These are phyloP conservation scores for Mongoloraphidia duomilia DNA, from an alignment of 2,888 invertebrate species.

Conservation along the genomic window DNA sequence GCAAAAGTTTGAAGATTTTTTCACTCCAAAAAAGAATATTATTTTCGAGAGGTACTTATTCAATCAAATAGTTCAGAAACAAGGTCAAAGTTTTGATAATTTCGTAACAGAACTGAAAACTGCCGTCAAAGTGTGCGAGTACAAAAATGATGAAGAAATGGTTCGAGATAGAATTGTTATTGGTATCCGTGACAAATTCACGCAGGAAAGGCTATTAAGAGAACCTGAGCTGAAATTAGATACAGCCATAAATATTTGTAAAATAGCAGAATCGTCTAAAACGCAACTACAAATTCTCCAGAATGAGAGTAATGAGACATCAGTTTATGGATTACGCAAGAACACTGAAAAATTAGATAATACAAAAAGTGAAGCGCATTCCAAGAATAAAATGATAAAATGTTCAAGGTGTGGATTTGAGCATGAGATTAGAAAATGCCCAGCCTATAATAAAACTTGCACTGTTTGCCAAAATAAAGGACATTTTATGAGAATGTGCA, in stretches of 20 bases:
- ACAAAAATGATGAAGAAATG: constrained; percentile 15
- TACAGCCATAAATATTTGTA: constrained; percentile 14
- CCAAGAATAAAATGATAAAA: too few species aligned
- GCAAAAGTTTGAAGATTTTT: constrained; percentile 10
- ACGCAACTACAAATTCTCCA: constrained; percentile 13
- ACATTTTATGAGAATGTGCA: constrained; percentile 9
- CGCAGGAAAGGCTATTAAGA: constrained; percentile 15
- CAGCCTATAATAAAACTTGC: constrained; percentile 11
- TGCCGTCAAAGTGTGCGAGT: constrained; percentile 16
- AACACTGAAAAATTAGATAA: background rate
- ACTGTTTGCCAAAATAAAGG: constrained; percentile 6
- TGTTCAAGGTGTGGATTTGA: constrained; percentile 4
- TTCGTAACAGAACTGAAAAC: constrained; percentile 18
- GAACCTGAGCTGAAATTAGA: constrained; percentile 14
- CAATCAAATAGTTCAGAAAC: constrained; percentile 16
- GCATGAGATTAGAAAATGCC: constrained; percentile 4
- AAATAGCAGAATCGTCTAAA: constrained; percentile 14
- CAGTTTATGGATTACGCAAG: background rate
- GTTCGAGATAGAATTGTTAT: constrained; percentile 17
- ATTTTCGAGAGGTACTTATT: constrained; percentile 16
- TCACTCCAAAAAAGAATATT: constrained; percentile 13
- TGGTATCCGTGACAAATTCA: constrained; percentile 13
- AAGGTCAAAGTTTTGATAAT: constrained; percentile 18
- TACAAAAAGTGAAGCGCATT: background rate
- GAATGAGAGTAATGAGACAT: constrained; percentile 6